Evolutionary conservation across 2,888 invertebrate genomes (phyloP), one percentile per base, ranked within the genome.

Genomic region (Listrodromus nycthemerus): DNA sequence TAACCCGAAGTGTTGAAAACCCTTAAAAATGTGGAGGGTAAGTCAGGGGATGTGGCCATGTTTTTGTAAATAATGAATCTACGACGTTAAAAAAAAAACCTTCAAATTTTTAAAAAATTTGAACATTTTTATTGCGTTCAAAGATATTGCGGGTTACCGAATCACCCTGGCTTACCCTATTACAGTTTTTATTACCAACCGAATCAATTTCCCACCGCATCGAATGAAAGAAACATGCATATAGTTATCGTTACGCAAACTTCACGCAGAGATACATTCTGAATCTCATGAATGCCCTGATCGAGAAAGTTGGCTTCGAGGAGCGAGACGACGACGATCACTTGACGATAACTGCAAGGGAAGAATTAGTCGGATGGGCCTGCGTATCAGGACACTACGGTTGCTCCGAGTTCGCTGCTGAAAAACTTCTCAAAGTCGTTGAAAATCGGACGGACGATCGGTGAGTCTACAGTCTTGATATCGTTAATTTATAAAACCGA

Each of bases 361-460:
- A 79, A n/a, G 87, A 89, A 58, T 86, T 91, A 13, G 75, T 93
- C 7, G 86, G 80, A 33, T 92, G 92, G 92, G 92, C 94, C 5
- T 94, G 94, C 85, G 83, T 88, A 2, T 88, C 93, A 33, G 93
- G 91, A 6, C 88, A 93, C 65, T 84, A 89, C 8, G 91, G 91
- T 67, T 94, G 94, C 80, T 80, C 91, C 0, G 80, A 88, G 4
- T 91, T 92, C 76, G 90, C 93, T 3, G 65, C 79, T 33, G 6
- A 45, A 41, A 73, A 61, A 24, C 80, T 87, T 37, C 8, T 81
- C 4, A 45, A 45, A 41, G 70, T 67, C 55, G 19, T 80, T n/a
- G 80, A 82, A 52, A 73, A 86, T 77, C 77, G 82, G 7, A 55
- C 52, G 10, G 41, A 61, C 3, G 70, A 86, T 61, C 50, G 74